A percentile compares a stretch with the other conserved stretches of the same genome.
Evolutionary conservation across 2,113 vertebrate genomes (phyloP).

Genomic region (Hemiprocne comata): DNA sequence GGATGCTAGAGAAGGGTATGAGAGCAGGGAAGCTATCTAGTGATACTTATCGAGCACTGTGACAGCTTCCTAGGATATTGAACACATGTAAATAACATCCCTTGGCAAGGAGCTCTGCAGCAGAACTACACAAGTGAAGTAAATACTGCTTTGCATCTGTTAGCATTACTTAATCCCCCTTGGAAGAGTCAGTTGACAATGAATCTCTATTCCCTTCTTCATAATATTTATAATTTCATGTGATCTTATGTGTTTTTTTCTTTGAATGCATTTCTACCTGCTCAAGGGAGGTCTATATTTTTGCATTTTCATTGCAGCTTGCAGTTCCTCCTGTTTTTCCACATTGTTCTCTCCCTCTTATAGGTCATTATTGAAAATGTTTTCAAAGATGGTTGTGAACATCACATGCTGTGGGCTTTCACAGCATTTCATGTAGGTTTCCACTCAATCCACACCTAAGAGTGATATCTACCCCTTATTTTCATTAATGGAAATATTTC

Average conservation of each 20-base stretch:
- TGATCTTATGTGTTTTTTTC: background rate
- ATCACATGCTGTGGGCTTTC: background rate
- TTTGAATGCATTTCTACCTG: background rate
- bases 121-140: background rate
- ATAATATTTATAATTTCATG: background rate
- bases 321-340: background rate
- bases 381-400: background rate
- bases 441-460: background rate
- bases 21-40: background rate
- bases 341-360: background rate
- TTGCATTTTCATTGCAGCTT: background rate
- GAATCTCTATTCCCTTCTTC: background rate
- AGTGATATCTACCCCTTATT: conserved; percentile 34
- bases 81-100: background rate
- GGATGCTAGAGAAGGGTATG: background rate
- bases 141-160: background rate
- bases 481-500: conserved; percentile 56
- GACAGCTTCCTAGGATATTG: background rate
- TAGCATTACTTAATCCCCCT: background rate
- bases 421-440: conserved; percentile 9
- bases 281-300: background rate
- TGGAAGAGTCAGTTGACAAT: background rate
- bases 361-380: conserved; percentile 4
- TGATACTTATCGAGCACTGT: background rate
- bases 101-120: background rate